Evolutionary conservation across 2,113 vertebrate species (phyloP).

Genomic region (Vimba vimba): DNA sequence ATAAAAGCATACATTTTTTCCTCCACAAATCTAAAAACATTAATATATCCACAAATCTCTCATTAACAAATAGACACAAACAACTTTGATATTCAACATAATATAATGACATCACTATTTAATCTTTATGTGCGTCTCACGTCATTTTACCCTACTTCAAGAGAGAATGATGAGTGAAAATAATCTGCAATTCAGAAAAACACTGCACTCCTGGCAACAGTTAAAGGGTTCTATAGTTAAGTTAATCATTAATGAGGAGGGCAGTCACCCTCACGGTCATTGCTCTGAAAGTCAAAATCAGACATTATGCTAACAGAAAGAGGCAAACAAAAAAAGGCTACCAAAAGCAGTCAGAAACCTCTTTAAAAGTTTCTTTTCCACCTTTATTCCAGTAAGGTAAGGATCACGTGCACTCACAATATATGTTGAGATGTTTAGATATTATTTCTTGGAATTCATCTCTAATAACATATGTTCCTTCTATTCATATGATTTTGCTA

Average conservation of each 20-base stretch:
- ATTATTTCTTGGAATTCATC: background rate
- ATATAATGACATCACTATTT: too few relatives aligned
- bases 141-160: too few relatives aligned
- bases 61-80: background rate
- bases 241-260: slow-evolving; percentile 68
- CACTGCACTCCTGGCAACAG: background rate
- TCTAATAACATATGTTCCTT: background rate
- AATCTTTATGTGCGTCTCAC: too few relatives aligned
- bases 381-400: background rate
- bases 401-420: background rate
- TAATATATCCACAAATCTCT: background rate
- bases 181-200: background rate
- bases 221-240: background rate
- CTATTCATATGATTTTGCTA: background rate
- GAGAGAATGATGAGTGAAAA: too few relatives aligned
- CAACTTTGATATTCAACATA: background rate
- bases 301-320: background rate
- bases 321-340: background rate
- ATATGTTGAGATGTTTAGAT: background rate
- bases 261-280: slow-evolving; percentile 57
- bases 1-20: background rate
- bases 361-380: background rate
- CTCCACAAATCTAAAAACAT: background rate
- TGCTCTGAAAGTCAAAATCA: slow-evolving; percentile 47
- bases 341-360: background rate